Percentiles rank a stretch among this genome's conserved stretches.
phyloP scores from a whole-genome alignment of 2,888 invertebrate species.

The Drosophila mimetica region DNA sequence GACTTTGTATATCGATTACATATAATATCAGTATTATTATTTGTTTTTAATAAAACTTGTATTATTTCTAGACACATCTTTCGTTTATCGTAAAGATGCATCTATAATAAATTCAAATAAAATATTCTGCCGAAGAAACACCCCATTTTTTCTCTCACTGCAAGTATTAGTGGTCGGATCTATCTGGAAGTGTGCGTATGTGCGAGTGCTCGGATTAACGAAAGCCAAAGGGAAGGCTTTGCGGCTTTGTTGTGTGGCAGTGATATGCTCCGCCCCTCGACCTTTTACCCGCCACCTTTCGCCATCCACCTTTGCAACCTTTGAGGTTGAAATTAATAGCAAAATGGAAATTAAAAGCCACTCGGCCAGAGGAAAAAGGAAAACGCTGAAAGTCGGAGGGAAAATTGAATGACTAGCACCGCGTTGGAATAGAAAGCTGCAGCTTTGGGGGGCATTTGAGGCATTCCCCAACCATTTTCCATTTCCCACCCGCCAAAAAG shows the following conservation, averaged over 20 bases:
- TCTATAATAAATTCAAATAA: too few species aligned
- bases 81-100: too few species aligned
- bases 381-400: conserved; percentile 16
- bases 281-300: background rate
- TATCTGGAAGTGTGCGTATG: conserved; percentile 28
- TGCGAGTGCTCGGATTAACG: conserved; percentile 54
- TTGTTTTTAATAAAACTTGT: too few species aligned
- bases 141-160: conserved; percentile 8
- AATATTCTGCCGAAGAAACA: too few species aligned
- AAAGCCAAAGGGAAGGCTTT: conserved; percentile 68
- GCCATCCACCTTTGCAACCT: conserved; percentile 46
- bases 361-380: conserved; percentile 22
- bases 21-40: too few species aligned
- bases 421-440: conserved; percentile 2
- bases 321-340: conserved; percentile 71
- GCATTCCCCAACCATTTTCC: background rate
- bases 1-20: too few species aligned
- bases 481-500: background rate
- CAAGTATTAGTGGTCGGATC: conserved; percentile 28
- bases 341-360: conserved; percentile 75
- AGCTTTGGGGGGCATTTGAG: background rate
- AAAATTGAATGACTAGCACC: conserved; percentile 11
- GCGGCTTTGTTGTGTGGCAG: conserved; percentile 65
- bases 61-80: too few species aligned
- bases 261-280: conserved; percentile 47